These are phyloP conservation scores for Schizothorax lantsangensis DNA, from an alignment of 2,797 vertebrate genomes.

Conservation along the genomic window DNA sequence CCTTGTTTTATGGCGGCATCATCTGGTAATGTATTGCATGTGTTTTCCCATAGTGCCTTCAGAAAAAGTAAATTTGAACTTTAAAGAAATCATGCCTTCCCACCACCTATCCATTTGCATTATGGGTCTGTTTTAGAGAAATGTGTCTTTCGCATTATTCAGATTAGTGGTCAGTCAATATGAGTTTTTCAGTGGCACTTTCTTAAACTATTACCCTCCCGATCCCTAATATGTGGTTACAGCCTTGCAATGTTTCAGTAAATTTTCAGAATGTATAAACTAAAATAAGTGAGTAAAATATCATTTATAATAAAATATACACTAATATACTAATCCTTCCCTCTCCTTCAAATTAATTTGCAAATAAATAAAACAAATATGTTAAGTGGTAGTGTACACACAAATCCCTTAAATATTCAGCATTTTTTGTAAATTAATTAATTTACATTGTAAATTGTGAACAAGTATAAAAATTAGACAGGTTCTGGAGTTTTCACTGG, in stretches of 20 bases:
- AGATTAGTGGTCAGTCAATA: not conserved
- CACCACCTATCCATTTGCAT: not conserved
- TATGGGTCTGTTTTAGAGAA: not conserved
- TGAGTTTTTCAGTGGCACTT: not conserved
- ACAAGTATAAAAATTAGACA: no score
- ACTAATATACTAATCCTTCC: no score
- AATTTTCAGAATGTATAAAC: no score
- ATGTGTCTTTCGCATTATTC: not conserved
- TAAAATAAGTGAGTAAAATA: no score
- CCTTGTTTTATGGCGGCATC: constrained; percentile 97
- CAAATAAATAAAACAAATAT: no score
- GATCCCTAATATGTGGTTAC: not conserved
- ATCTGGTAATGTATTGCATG: constrained; percentile 86
- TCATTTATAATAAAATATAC: no score
- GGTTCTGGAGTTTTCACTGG: no score
- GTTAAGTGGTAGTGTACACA: not conserved
- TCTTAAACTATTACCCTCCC: not conserved
- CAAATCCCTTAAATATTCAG: not conserved
- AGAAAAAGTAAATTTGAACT: not conserved
- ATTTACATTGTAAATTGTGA: not conserved
- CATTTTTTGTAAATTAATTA: no score
- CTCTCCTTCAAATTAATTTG: no score
- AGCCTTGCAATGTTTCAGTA: not conserved
- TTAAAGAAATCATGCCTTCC: not conserved
- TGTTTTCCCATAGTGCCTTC: not conserved